Base-by-base conservation (phyloP, 37 sponge, comb jelly and placozoan genomes). In the Ephydatia muelleri region DNA sequence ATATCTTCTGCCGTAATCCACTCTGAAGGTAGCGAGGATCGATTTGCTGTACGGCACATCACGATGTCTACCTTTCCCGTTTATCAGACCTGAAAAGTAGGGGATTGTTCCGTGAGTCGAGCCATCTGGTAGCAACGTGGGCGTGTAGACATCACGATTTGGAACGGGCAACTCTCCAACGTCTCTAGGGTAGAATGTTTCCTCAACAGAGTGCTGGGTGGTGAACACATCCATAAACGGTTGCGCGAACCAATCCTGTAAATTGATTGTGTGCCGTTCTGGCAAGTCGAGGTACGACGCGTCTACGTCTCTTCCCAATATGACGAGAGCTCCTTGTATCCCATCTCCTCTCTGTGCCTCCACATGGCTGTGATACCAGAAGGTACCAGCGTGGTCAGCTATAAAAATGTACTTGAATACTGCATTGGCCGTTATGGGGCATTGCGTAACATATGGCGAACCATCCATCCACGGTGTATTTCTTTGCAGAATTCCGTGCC, bases 381-480 rank as follows among this genome's bases (percentile, higher is more conserved):
- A 90, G 3, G 96, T 88, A 4, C 96, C 96, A 31, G 93, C 47
- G 26, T 81, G 78, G 36, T 79, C 70, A 14, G 85, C 86, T 34
- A 73, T 75, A 68, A 91, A 86, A 71, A 81, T 78, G 81, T 93
- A 93, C 30, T 78, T 84, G 80, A 89, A 93, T 36, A 37, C 67
- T 27, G 39, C 79, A 1, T 76, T 77, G n/a, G 96, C 85, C 32
- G 16, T 28, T 22, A 96, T 96, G 26, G 90, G 87, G 75, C 94
- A 93, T 83, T 96, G 97, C 13, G 94, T 90, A 3, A 96, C 39
- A 3, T 76, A 69, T 3, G 67, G 82, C 2, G 87, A 85, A 0
- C 97, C 97, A 75, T 96, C 96, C 89, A 91, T 91, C 91, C 92
- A 88, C 8, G 88, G 86, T 19, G 91, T 91, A 73, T 81, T 87